Conservation (phyloP, 64 coral and sea anemone species). For the Pachyseris speciosa region DNA sequence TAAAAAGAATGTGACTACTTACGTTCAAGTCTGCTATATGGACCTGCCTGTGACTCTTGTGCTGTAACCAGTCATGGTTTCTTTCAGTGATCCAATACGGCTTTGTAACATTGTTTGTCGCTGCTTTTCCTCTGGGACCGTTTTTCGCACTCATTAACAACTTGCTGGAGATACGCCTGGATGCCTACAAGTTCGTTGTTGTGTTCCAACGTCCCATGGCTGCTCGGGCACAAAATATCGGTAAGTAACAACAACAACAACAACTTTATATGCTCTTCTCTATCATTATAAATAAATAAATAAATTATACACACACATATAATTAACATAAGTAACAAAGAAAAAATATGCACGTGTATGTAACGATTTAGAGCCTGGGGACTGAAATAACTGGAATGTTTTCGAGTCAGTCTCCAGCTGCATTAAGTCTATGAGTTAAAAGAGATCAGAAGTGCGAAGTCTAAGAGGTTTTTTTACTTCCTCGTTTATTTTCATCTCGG, state of each 20-base stretch:
- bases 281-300: too few species aligned
- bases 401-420: too few species aligned
- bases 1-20: not conserved
- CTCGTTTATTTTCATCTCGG: too few species aligned
- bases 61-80: not conserved
- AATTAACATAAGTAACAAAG: too few species aligned
- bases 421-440: too few species aligned
- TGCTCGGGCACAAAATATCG: conserved; percentile 90
- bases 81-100: conserved; percentile 96
- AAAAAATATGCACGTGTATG: too few species aligned
- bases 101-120: conserved; percentile 94
- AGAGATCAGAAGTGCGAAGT: too few species aligned
- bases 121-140: conserved; percentile 93
- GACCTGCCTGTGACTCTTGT: not conserved
- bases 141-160: conserved; percentile 96
- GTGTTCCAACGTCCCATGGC: conserved; percentile 91
- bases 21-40: not conserved
- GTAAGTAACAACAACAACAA: conserved; percentile 48
- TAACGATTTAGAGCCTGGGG: too few species aligned
- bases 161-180: conserved; percentile 92
- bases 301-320: too few species aligned
- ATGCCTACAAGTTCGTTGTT: conserved; percentile 91
- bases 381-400: too few species aligned
- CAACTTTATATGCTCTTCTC: too few species aligned
- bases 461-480: too few species aligned